These are phyloP conservation scores for Phrynocephalus forsythii DNA, from an alignment of 2,797 vertebrate species.

Conservation along the genomic window DNA sequence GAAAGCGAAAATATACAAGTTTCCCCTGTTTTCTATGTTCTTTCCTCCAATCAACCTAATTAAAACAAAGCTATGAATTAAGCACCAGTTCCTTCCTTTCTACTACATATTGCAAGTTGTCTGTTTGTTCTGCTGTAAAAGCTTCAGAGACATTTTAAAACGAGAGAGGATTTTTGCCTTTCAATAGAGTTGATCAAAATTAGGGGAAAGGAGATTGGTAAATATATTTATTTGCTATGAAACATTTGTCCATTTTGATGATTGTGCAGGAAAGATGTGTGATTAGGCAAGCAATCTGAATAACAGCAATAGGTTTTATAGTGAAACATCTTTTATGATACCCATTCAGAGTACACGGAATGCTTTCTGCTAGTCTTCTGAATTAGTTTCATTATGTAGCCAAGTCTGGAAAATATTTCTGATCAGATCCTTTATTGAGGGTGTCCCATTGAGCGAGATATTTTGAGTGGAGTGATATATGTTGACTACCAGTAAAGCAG, in stretches of 20 bases:
- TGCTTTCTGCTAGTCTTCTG: neutral
- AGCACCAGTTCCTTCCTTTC: neutral
- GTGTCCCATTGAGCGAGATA: no score
- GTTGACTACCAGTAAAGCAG: no score
- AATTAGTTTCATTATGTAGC: neutral
- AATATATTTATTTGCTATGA: neutral
- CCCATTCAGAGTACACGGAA: no score
- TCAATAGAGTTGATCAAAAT: conserved; percentile 1
- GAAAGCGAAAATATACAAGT: neutral
- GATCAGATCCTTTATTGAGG: no score
- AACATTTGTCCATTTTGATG: neutral
- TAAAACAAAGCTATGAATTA: conserved; percentile 22
- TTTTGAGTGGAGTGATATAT: no score
- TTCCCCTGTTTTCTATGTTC: neutral
- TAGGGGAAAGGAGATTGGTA: neutral
- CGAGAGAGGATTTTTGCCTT: neutral
- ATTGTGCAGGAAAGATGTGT: neutral
- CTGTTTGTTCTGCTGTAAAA: neutral
- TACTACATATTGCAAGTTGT: neutral
- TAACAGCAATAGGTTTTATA: neutral
- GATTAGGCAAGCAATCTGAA: neutral
- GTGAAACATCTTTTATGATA: neutral
- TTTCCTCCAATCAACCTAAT: neutral
- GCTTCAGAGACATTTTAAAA: neutral
- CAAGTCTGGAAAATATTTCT: neutral